A percentile compares a stretch with the other conserved stretches of the same genome.
phyloP scores from a whole-genome alignment of 1,140 invertebrate species.

The Papilio machaon region DNA sequence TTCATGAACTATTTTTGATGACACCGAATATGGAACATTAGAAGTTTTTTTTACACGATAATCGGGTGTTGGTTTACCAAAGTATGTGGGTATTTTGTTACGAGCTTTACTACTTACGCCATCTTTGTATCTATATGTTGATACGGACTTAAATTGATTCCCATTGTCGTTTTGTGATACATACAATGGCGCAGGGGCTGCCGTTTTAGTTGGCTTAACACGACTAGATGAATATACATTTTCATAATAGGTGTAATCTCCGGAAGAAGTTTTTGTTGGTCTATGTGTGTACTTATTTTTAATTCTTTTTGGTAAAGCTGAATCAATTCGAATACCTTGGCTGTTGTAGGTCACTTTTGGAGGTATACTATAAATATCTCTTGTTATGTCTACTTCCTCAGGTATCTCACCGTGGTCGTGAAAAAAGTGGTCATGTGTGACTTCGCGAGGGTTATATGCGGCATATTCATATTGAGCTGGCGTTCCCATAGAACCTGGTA shows the following conservation, averaged over 20 bases:
- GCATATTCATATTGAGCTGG: conserved; percentile 71
- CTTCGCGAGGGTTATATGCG: conserved; percentile 74
- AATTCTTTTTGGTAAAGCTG: conserved; percentile 43
- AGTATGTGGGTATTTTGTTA: conserved; percentile 52
- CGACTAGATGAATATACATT: conserved; percentile 59
- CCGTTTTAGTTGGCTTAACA: conserved; percentile 45
- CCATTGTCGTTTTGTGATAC: conserved; percentile 51
- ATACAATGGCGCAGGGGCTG: conserved; percentile 45
- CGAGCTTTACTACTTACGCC: conserved; percentile 52
- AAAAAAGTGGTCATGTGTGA: conserved; percentile 78
- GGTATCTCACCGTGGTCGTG: conserved; percentile 80
- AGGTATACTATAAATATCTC: conserved; percentile 58
- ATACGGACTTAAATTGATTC: conserved; percentile 56
- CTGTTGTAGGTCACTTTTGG: conserved; percentile 73
- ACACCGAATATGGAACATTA: conserved; percentile 65
- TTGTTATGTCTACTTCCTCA: conserved; percentile 64
- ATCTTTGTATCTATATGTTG: conserved; percentile 54
- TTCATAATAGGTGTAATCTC: conserved; percentile 75
- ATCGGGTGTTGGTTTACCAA: conserved; percentile 54
- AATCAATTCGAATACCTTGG: conserved; percentile 64
- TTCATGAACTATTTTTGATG: conserved; percentile 70
- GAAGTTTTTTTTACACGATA: conserved; percentile 48
- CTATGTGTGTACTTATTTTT: conserved; percentile 60
- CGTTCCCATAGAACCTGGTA: conserved; percentile 64
- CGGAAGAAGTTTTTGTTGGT: conserved; percentile 50